phyloP scores from a whole-genome alignment of 2,888 invertebrate species.

The Caenorhabditis sp. region DNA sequence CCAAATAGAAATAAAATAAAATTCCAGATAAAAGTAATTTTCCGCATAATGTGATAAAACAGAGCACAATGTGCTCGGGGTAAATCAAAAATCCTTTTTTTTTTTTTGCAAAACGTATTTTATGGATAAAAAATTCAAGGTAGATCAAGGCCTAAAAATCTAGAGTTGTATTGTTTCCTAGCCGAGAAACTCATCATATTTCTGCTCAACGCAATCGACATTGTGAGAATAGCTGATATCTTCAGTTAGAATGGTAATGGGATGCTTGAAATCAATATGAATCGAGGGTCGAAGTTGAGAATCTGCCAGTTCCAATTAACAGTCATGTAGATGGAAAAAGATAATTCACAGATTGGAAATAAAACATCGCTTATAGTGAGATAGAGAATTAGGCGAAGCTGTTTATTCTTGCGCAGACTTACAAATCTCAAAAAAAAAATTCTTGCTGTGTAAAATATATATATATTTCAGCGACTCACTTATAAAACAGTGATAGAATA shows the following conservation, averaged over 20 bases:
- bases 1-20: no score
- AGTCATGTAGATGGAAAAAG: constrained; percentile 28
- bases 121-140: no score
- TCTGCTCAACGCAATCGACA: constrained; percentile 24
- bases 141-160: constrained; percentile 20
- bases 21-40: no score
- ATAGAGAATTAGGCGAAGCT: constrained; percentile 17
- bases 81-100: no score
- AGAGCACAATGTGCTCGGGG: no score
- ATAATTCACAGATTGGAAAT: constrained; percentile 13
- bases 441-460: no score
- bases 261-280: constrained; percentile 16
- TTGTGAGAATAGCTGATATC: constrained; percentile 16
- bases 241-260: constrained; percentile 33
- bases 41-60: no score
- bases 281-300: constrained; percentile 23
- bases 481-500: no score
- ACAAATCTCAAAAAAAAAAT: constrained; percentile 7
- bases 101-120: no score
- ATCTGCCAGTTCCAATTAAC: constrained; percentile 24
- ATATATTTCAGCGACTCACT: no score
- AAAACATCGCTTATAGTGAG: constrained; percentile 20
- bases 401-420: constrained; percentile 17
- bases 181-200: constrained; percentile 14
- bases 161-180: neutral